Evolutionary conservation across 1,140 invertebrate species (phyloP).

Genomic region (Zelostemma sp.): DNA sequence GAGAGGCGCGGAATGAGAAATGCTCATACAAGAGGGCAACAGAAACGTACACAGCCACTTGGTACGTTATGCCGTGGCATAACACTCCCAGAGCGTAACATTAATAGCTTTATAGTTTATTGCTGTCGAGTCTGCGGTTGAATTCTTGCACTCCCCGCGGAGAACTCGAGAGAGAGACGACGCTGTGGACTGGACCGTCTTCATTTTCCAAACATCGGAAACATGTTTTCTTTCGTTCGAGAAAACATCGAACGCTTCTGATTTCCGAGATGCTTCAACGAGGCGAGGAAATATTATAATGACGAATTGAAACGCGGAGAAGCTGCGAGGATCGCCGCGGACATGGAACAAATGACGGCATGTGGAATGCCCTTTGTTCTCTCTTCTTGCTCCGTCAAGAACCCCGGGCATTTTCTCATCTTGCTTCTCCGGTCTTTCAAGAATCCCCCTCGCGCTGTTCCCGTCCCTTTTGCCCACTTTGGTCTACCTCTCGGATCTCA

Average conservation of each 20-base stretch:
- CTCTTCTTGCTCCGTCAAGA: conserved; percentile 41
- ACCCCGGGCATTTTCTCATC: conserved; percentile 23
- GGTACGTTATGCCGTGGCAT: conserved; percentile 52
- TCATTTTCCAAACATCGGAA: background rate
- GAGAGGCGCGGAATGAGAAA: conserved; percentile 32
- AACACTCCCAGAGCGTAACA: conserved; percentile 59
- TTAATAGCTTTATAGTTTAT: conserved; percentile 67
- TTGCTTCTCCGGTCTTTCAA: conserved; percentile 16
- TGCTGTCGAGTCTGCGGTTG: conserved; percentile 59
- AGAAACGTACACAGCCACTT: conserved; percentile 40
- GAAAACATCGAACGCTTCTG: no score
- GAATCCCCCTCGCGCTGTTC: conserved; percentile 15
- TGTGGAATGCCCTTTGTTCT: conserved; percentile 65
- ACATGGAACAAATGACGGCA: conserved; percentile 62
- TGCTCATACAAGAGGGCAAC: conserved; percentile 40
- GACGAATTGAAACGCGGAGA: conserved; percentile 53
- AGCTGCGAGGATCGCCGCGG: conserved; percentile 37
- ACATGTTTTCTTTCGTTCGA: background rate
- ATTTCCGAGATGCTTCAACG: conserved; percentile 7
- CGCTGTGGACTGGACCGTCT: background rate
- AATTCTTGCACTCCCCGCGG: conserved; percentile 53
- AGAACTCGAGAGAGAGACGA: conserved; percentile 19
- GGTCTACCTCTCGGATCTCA: conserved; percentile 43
- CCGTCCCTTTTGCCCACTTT: conserved; percentile 14
- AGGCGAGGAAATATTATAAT: conserved; percentile 53